These are phyloP conservation scores for Linyphia triangularis DNA, from an alignment of 2,888 invertebrate species.

Conservation along the genomic window DNA sequence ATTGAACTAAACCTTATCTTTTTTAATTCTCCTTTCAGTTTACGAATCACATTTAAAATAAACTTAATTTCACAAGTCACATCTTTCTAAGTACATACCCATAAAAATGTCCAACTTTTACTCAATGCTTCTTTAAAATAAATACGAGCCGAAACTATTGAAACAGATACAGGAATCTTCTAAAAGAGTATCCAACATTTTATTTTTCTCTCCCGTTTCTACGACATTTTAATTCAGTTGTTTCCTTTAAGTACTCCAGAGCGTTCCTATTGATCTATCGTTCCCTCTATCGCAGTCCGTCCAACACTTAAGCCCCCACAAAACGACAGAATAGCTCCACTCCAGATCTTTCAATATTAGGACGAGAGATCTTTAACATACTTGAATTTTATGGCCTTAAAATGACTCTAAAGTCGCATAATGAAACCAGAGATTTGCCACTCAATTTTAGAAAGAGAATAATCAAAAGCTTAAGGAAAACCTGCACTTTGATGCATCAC, in stretches of 20 bases:
- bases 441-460: conserved; percentile 23
- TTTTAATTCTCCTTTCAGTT: too few relatives aligned
- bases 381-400: conserved; percentile 45
- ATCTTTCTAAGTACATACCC: too few relatives aligned
- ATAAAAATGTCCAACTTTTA: background rate
- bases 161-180: too few relatives aligned
- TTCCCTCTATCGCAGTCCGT: background rate
- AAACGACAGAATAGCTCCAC: conserved; percentile 4
- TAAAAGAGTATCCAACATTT: too few relatives aligned
- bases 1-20: too few relatives aligned
- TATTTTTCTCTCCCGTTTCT: conserved; percentile 11
- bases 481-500: conserved; percentile 49
- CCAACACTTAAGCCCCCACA: background rate
- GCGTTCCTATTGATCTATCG: background rate
- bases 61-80: too few relatives aligned
- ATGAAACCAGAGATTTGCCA: conserved; percentile 48
- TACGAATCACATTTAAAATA: too few relatives aligned
- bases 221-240: conserved; percentile 53
- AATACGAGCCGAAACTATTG: too few relatives aligned
- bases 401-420: conserved; percentile 51
- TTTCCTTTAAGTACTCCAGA: conserved; percentile 23
- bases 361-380: conserved; percentile 31
- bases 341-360: conserved; percentile 31
- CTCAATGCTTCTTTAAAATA: background rate
- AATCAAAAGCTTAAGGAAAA: conserved; percentile 40